Evolutionary conservation across 2,888 invertebrate genomes (phyloP).

Genomic region (Conomelus anceps): DNA sequence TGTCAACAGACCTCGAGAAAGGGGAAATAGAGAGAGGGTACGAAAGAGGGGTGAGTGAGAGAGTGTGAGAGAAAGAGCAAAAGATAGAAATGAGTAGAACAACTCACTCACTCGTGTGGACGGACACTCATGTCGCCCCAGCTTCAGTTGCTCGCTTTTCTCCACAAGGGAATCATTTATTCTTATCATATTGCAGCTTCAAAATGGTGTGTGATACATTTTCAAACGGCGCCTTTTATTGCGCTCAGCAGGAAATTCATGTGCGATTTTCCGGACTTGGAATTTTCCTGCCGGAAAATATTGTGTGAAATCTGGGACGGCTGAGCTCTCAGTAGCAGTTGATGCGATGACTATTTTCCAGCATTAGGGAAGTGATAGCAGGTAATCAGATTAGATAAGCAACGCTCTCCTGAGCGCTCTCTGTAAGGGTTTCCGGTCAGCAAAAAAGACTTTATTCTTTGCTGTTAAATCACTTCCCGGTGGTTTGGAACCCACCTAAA

Average conservation of each 20-base stretch:
- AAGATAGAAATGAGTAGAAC: background rate
- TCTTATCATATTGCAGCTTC: background rate
- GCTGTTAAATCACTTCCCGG: too few species aligned
- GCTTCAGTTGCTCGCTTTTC: background rate
- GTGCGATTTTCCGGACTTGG: background rate
- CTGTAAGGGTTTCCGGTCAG: too few species aligned
- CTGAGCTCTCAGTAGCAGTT: too few species aligned
- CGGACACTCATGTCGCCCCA: background rate
- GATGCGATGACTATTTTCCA: too few species aligned
- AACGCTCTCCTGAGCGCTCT: too few species aligned
- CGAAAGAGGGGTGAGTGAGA: background rate
- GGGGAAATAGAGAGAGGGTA: background rate
- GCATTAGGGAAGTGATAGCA: too few species aligned
- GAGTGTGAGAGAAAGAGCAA: background rate
- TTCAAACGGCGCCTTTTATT: background rate
- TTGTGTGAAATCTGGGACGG: background rate
- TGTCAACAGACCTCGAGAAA: background rate
- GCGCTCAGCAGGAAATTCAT: background rate
- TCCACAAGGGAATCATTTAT: background rate
- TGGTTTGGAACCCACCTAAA: too few species aligned
- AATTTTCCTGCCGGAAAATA: background rate
- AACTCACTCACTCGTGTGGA: background rate
- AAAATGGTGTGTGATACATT: background rate
- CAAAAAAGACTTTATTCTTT: too few species aligned
- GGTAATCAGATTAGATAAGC: too few species aligned